Percentiles rank a stretch among this genome's conserved stretches.
These are phyloP conservation scores for Megastigmus dorsalis DNA, from an alignment of 2,888 invertebrate species.

Conservation along the genomic window DNA sequence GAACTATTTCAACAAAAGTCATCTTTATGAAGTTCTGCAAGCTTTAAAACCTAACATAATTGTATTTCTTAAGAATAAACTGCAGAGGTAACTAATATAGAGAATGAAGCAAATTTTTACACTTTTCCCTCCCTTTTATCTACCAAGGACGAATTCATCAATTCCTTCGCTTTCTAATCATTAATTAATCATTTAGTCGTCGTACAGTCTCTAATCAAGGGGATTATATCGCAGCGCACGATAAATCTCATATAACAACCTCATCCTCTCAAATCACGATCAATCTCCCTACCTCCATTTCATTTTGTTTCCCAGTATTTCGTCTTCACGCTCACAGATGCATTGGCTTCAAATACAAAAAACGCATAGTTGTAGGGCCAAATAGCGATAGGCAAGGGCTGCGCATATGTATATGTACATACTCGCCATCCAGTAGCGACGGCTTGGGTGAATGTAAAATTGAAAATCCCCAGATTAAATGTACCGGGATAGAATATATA, in stretches of 20 bases:
- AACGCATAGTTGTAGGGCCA: background rate
- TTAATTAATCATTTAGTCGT: background rate
- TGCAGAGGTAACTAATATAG: no score
- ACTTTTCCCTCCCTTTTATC: no score
- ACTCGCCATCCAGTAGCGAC: no score
- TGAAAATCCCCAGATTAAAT: conserved; percentile 52
- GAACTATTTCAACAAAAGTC: no score
- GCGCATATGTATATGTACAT: background rate
- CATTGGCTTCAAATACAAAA: no score
- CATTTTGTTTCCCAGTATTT: background rate
- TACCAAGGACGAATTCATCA: no score
- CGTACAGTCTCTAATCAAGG: conserved; percentile 25
- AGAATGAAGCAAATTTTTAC: no score
- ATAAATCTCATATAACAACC: conserved; percentile 30
- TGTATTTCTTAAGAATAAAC: no score
- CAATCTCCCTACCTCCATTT: background rate
- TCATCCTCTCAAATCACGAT: conserved; percentile 11
- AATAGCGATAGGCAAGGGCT: background rate
- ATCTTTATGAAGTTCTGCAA: no score
- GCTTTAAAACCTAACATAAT: no score
- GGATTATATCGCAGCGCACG: conserved; percentile 1
- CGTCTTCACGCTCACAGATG: no score
- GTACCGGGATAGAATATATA: no score
- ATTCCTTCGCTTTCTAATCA: background rate
- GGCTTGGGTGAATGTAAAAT: conserved; percentile 38